These are phyloP conservation scores for Protobothrops flavoviridis DNA, from an alignment of 2,113 vertebrate genomes.

Conservation along the genomic window DNA sequence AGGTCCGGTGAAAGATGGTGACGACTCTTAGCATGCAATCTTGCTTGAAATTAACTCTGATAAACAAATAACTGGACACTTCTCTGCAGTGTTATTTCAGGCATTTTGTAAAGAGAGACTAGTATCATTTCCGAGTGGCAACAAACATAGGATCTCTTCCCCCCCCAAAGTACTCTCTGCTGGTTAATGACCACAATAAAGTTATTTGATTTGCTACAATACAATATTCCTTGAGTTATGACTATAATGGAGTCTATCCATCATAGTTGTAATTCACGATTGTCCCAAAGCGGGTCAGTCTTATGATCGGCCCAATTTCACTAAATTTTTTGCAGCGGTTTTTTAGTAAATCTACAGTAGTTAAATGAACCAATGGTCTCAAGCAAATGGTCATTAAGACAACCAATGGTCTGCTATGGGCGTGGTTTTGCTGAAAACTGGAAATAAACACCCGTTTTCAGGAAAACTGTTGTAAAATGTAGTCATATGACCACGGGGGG, in stretches of 20 bases:
- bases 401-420: neutral
- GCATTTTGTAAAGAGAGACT: neutral
- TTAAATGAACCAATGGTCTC: neutral
- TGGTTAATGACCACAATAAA: neutral
- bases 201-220: neutral
- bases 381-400: neutral
- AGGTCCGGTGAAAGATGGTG: neutral
- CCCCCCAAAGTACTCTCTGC: neutral
- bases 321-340: neutral
- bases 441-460: neutral
- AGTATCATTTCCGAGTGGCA: neutral
- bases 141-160: neutral
- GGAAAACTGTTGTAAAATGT: neutral
- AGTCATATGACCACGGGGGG: neutral
- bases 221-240: neutral
- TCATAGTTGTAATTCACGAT: neutral
- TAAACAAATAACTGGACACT: neutral
- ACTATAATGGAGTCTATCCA: neutral
- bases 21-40: neutral
- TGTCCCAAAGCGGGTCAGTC: neutral
- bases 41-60: neutral
- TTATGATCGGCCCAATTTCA: neutral
- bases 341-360: neutral
- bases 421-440: neutral
- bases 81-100: neutral